Evolutionary conservation across 2,797 vertebrate species (phyloP), one percentile per base, ranked within the genome.

Genomic region (Coregonus ussuriensis): DNA sequence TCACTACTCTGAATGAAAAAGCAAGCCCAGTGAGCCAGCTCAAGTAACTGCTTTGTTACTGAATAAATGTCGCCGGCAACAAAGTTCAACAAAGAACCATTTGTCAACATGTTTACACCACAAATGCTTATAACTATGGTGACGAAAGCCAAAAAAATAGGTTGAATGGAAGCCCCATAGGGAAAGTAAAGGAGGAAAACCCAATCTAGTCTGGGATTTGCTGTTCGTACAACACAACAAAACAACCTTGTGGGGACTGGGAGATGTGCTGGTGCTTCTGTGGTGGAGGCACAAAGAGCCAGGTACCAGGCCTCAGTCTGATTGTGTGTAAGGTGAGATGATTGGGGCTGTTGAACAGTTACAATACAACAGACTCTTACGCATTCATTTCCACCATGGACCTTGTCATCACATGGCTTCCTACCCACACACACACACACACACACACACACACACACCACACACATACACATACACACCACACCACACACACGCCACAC

Each of bases 71-170:
- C 85, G 79, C 88, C 85, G 84, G 90, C 90, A 91, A 90, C 90
- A 88, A 91, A 89, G 91, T 94, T 94, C 89, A 21, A 95, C 93
- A 95, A 94, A 93, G 92, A 87, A 82, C 89, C 93, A 92, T 93
- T 95, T 95, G 93, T 95, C 92, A 93, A 94, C 93, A 94, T 92
- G 90, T 93, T 95, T 92, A 92, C 92, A 91, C 85, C 91, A 90
- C 91, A 89, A 93, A 93, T 91, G 88, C 83, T 84, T 78, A 88
- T 87, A 90, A 90, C 91, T 88, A 84, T 88, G 86, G 85, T 86
- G 87, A 91, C 76, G 83, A 83, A 82, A 88, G 85, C 77, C 18
- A 56, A 54, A 70, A 33, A 52, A 83, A 76, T 71, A 63, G 81
- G 68, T 79, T 76, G 56, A 83, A 78, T 59, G 1, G 3, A 59